Evolutionary conservation across 2,888 invertebrate genomes (phyloP).

Genomic region (Tillus elongatus): DNA sequence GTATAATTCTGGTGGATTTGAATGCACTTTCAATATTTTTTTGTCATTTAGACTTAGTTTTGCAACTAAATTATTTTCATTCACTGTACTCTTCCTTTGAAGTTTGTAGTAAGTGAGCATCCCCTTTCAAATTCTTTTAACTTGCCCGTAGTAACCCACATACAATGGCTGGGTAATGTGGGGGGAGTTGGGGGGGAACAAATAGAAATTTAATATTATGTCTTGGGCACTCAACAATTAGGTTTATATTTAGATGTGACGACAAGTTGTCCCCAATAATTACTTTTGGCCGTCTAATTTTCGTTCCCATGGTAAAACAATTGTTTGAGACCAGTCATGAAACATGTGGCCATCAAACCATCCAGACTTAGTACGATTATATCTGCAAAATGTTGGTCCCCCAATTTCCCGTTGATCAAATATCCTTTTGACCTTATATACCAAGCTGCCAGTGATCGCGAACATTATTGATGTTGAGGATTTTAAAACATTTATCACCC

Average conservation of each 20-base stretch:
- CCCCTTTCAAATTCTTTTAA: conserved; percentile 1
- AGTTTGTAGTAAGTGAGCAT: conserved; percentile 4
- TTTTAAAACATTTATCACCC: conserved; percentile 27
- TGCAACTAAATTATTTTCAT: too few species aligned
- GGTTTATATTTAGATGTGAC: conserved; percentile 16
- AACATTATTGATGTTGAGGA: conserved; percentile 28
- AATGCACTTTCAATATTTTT: too few species aligned
- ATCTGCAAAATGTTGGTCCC: conserved; percentile 26
- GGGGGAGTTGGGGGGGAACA: neutral
- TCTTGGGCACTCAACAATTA: conserved; percentile 21
- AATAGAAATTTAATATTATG: conserved; percentile 1
- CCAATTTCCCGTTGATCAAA: conserved; percentile 28
- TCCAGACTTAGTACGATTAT: conserved; percentile 27
- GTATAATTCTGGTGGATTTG: too few species aligned
- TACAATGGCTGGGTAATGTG: neutral
- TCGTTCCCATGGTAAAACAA: conserved; percentile 23
- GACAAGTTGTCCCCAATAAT: conserved; percentile 26
- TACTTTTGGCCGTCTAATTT: conserved; percentile 21
- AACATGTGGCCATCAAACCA: conserved; percentile 22
- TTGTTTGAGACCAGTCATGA: conserved; percentile 20
- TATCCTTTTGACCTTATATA: conserved; percentile 28
- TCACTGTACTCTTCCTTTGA: neutral
- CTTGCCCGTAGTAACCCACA: conserved; percentile 2
- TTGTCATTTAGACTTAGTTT: too few species aligned
- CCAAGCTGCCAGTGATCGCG: conserved; percentile 24